A percentile compares a stretch with the other conserved stretches of the same genome.
phyloP scores from a whole-genome alignment of 2,113 vertebrate species.

The Gadus chalcogrammus region DNA sequence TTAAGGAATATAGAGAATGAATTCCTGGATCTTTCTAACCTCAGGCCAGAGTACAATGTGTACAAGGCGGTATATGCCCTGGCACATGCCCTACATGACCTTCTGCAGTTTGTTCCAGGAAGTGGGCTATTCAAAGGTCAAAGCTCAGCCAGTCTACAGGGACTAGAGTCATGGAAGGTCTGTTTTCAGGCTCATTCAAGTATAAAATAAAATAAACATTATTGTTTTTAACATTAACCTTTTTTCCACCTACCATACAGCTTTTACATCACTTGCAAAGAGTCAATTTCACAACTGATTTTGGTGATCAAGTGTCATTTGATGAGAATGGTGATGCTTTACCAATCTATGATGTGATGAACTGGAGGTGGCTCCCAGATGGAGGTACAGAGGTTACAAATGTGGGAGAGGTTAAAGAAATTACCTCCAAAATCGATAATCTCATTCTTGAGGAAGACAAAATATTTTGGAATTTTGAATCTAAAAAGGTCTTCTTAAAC shows the following conservation, averaged over 20 bases:
- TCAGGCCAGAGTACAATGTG: conserved; percentile 34
- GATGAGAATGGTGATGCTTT: conserved; percentile 6
- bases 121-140: no score
- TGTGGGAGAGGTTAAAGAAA: conserved; percentile 49
- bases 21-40: conserved; percentile 16
- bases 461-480: conserved; percentile 54
- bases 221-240: neutral
- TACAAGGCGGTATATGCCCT: no score
- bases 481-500: conserved; percentile 24
- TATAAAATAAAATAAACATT: neutral
- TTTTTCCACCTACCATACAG: conserved; percentile 17
- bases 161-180: conserved; percentile 14
- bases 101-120: no score
- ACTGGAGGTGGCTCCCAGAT: conserved; percentile 28
- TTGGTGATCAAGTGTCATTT: no score
- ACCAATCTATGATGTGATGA: no score
- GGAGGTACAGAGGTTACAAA: conserved; percentile 33
- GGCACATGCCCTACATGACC: no score
- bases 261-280: conserved; percentile 26
- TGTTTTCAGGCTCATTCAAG: neutral
- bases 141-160: no score
- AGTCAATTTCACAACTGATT: neutral
- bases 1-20: neutral
- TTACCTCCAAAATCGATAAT: conserved; percentile 25
- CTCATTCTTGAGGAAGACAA: conserved; percentile 41